Evolutionary conservation across 2,113 vertebrate genomes (phyloP).

Genomic region (Periophthalmus modestus): DNA sequence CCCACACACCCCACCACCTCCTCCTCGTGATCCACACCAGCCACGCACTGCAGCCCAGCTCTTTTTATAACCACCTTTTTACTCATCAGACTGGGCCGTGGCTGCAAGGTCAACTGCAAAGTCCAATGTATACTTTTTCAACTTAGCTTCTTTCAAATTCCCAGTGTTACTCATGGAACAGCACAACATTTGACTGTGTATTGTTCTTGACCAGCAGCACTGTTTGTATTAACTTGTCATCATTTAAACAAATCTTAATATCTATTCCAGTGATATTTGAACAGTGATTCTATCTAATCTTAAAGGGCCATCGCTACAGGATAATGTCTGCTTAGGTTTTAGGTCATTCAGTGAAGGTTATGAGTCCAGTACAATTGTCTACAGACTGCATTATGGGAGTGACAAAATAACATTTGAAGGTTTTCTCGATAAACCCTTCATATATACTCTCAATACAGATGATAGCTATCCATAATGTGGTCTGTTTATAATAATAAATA

Average conservation of each 20-base stretch:
- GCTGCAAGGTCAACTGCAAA: constrained; percentile 26
- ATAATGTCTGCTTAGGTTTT: background rate
- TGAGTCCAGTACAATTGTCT: background rate
- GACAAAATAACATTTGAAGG: background rate
- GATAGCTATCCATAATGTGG: background rate
- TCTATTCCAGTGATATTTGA: constrained; percentile 20
- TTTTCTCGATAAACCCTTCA: background rate
- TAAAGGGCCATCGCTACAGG: constrained; percentile 4
- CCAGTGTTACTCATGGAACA: constrained; percentile 39
- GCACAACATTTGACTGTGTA: constrained; percentile 28
- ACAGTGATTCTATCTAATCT: constrained; percentile 9
- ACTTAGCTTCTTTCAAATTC: constrained; percentile 25
- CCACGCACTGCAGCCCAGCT: constrained; percentile 25
- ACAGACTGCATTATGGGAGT: background rate
- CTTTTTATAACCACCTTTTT: constrained; percentile 40
- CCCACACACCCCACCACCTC: constrained; percentile 35
- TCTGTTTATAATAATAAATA: background rate
- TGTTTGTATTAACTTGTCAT: constrained; percentile 40
- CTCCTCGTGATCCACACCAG: constrained; percentile 59
- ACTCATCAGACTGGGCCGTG: constrained; percentile 9
- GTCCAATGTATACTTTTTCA: no score
- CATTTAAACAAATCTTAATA: constrained; percentile 32
- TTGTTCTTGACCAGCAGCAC: constrained; percentile 58
- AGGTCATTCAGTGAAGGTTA: background rate
- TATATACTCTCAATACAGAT: background rate